These are phyloP conservation scores for Leuciscus idus DNA, from an alignment of 2,113 vertebrate genomes.

Conservation along the genomic window DNA sequence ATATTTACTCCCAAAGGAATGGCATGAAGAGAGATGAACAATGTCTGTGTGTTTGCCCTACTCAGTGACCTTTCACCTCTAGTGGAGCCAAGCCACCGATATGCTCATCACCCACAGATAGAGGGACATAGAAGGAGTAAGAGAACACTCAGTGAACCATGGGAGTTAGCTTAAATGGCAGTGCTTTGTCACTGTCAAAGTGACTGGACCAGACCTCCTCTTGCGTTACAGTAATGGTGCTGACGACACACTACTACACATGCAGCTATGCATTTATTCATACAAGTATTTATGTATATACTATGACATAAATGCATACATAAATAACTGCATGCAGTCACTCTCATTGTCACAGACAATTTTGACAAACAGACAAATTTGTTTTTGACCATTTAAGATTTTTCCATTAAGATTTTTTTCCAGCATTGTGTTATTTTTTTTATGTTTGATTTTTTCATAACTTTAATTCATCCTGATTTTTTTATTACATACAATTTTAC, in stretches of 20 bases:
- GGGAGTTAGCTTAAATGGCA: slow-evolving; percentile 62
- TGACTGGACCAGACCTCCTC: slow-evolving; percentile 12
- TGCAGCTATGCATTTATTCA: slow-evolving; percentile 3
- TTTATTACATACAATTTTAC: no score
- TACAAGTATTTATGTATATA: background rate
- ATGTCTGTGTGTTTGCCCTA: slow-evolving; percentile 31
- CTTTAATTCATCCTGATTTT: no score
- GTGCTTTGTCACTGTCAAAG: slow-evolving; percentile 67
- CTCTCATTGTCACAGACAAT: background rate
- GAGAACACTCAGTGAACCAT: slow-evolving; percentile 52
- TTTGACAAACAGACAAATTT: no score
- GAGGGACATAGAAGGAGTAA: slow-evolving; percentile 24
- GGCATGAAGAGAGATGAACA: slow-evolving; percentile 39
- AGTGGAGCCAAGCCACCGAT: slow-evolving; percentile 33
- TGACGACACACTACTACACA: slow-evolving; percentile 3
- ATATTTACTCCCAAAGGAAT: slow-evolving; percentile 41
- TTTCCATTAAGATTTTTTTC: no score
- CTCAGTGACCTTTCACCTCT: slow-evolving; percentile 37
- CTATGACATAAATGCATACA: background rate
- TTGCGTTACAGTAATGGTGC: background rate
- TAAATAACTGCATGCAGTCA: background rate
- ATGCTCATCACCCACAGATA: slow-evolving; percentile 38
- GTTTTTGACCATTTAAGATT: no score
- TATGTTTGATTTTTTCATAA: no score
- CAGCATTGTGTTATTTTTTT: no score